Evolutionary conservation across 2,113 vertebrate genomes (phyloP).

Genomic region (Crocuta crocuta): DNA sequence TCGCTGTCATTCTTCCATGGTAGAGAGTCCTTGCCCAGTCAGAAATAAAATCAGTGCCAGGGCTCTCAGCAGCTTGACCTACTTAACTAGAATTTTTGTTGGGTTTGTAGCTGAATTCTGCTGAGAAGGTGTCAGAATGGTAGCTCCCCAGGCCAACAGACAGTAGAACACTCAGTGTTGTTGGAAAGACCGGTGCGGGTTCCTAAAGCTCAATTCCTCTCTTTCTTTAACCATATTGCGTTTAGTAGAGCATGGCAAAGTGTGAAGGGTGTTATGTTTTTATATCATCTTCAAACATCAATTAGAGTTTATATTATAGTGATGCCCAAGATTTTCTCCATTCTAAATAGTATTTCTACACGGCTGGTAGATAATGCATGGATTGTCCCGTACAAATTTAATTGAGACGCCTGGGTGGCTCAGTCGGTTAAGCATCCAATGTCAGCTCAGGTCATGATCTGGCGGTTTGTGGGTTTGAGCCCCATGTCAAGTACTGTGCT

Average conservation of each 20-base stretch:
- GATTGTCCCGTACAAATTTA: not conserved
- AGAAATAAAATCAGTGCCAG: slow-evolving; percentile 54
- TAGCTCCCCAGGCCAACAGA: not conserved
- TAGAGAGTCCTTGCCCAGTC: slow-evolving; percentile 54
- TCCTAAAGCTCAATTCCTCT: not conserved
- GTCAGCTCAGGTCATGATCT: too few relatives aligned
- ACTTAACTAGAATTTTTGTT: slow-evolving; percentile 61
- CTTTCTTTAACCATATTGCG: not conserved
- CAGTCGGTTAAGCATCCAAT: too few relatives aligned
- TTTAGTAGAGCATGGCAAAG: not conserved
- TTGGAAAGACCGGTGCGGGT: not conserved
- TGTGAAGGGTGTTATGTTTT: slow-evolving; percentile 24
- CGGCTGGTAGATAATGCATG: not conserved
- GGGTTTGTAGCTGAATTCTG: slow-evolving; percentile 43
- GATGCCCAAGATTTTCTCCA: not conserved
- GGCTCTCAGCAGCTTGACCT: slow-evolving; percentile 62
- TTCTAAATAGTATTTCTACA: not conserved
- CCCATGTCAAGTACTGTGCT: too few relatives aligned
- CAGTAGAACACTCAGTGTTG: not conserved
- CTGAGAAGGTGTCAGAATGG: slow-evolving; percentile 17
- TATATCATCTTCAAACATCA: not conserved
- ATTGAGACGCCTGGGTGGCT: too few relatives aligned
- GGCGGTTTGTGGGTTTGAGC: too few relatives aligned
- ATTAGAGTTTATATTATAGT: not conserved
- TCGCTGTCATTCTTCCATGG: slow-evolving; percentile 44